These are phyloP conservation scores for Tokudaia muenninki DNA, from an alignment of 2,797 vertebrate genomes.

Conservation along the genomic window DNA sequence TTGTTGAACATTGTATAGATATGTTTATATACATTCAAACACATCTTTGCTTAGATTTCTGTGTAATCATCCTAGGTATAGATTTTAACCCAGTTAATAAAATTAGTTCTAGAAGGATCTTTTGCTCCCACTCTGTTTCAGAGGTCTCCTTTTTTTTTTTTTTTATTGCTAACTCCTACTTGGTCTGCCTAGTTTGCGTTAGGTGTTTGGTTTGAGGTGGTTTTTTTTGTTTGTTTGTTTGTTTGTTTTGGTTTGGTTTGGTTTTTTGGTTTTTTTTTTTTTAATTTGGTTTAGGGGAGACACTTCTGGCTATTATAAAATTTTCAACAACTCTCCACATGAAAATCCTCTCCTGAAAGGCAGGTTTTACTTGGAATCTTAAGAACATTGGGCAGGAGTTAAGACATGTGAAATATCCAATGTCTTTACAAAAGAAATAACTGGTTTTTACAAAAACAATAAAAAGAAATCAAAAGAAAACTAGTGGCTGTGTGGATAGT, in stretches of 20 bases:
- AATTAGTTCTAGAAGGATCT: background rate
- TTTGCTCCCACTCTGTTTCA: background rate
- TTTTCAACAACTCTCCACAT: background rate
- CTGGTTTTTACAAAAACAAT: constrained; percentile 63
- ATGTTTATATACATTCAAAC: background rate
- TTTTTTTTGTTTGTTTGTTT: background rate
- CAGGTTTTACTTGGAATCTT: constrained; percentile 27
- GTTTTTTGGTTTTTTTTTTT: background rate
- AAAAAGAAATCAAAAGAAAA: constrained; percentile 64
- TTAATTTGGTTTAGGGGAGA: background rate
- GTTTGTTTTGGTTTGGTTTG: no score
- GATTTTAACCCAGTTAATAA: background rate
- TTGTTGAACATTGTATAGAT: background rate
- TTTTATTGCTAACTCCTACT: background rate
- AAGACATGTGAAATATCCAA: constrained; percentile 44
- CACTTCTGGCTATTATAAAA: background rate
- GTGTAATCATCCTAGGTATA: background rate
- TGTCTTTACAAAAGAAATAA: constrained; percentile 51
- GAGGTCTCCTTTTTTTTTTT: background rate
- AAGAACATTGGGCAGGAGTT: background rate
- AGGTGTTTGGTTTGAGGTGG: background rate
- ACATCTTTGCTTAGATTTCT: background rate
- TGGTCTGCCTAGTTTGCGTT: background rate
- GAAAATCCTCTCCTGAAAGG: background rate
- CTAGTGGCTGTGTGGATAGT: background rate